Evolutionary conservation across 2,113 vertebrate species (phyloP).

Genomic region (Equus przewalskii): DNA sequence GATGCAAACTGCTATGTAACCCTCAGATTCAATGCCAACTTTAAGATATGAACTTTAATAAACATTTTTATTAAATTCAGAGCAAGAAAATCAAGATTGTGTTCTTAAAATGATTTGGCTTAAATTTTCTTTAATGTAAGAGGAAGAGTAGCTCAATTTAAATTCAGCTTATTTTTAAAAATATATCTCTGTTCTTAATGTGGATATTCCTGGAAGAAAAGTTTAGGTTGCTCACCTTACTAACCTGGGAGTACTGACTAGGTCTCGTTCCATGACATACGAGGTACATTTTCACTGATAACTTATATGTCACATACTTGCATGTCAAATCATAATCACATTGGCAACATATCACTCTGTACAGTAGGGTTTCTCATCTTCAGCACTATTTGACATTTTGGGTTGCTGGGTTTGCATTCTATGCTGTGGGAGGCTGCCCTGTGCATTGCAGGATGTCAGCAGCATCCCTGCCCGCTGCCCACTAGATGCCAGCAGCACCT

Average conservation of each 20-base stretch:
- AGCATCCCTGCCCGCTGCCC: background rate
- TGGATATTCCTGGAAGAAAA: background rate
- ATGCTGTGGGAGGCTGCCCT: background rate
- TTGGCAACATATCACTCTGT: background rate
- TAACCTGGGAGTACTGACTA: background rate
- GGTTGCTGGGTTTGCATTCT: background rate
- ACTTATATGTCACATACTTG: background rate
- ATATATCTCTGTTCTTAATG: background rate
- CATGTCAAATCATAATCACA: background rate
- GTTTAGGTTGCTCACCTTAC: background rate
- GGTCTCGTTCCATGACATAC: background rate
- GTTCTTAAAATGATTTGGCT: slow-evolving; percentile 9
- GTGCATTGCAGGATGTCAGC: background rate
- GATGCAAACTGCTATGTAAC: slow-evolving; percentile 43
- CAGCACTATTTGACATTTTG: background rate
- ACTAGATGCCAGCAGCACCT: background rate
- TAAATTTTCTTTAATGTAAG: slow-evolving; percentile 30
- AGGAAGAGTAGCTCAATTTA: slow-evolving; percentile 1
- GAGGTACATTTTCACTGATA: background rate
- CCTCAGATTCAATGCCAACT: background rate
- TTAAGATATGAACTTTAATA: slow-evolving; percentile 47
- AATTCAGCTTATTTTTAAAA: slow-evolving; percentile 3
- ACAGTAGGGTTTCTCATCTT: background rate
- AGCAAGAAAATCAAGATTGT: slow-evolving; percentile 32
- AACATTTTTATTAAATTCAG: slow-evolving; percentile 64